Evolutionary conservation across 2,888 invertebrate species (phyloP), one percentile per base, ranked within the genome.

Genomic region (Hirtodrosophila cameraria): DNA sequence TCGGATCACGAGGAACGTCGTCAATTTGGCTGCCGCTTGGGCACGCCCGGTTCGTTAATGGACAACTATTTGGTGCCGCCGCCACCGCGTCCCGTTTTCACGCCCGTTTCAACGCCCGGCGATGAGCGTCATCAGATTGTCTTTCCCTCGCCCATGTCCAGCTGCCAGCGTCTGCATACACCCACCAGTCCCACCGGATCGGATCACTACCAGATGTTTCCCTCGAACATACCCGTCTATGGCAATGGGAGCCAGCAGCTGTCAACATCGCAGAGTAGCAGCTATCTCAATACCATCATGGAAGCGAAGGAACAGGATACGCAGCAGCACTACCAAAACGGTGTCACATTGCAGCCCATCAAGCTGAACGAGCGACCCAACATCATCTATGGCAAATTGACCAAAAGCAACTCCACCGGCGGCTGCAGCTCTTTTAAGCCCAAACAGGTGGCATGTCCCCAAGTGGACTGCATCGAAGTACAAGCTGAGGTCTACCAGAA

Each of bases 1-100:
- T 96, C 96, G 0, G 96, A 96, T 88, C 94, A 94, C 49, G 96
- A 96, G 66, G 96, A 96, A 52, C 93, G 95, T 66, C 87, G 91
- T 11, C 70, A 71, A 31, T 85, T 86, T 7, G 88, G 85, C 41
- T 90, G 89, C 48, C 88, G 90, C 3, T 68, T 89, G 20, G 90
- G 88, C n/a, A 87, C 79, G 5, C 82, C 89, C 0, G 90, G 89
- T 0, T 88, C 89, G 11, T 68, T 90, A 15, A 91, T 93, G 88
- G 94, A 94, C 45, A 93, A 94, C 84, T 94, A 94, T 80, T 88
- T 93, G 78, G 92, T 94, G 33, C 94, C 94, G 27, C 94, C 94
- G 16, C 92, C 94, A n/a, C 94, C 94, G 11, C 91, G 94, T 27
- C 93, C 91, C 1, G 84, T 90, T 1, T 84, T 89, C 11, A 89